Evolutionary conservation across 2,113 vertebrate genomes (phyloP).

Genomic region (Rhodinocichla rosea): DNA sequence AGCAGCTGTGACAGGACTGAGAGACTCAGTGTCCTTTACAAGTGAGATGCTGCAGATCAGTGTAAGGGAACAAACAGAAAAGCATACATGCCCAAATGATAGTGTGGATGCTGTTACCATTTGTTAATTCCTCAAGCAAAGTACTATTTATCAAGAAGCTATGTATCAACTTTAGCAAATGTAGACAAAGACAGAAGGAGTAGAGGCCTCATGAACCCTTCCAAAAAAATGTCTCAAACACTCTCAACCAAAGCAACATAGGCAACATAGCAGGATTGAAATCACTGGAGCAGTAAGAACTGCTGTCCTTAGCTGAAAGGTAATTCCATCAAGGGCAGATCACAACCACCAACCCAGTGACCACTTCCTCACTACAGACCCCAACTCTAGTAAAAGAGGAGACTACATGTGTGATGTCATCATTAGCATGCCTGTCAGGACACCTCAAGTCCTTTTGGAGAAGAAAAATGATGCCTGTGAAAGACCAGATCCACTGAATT

Average conservation of each 20-base stretch:
- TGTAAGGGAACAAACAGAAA: neutral
- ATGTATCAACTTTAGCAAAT: neutral
- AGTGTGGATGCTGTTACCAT: neutral
- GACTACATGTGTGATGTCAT: fast-evolving
- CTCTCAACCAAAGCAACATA: neutral
- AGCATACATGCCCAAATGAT: neutral
- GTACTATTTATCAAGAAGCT: neutral
- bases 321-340: neutral
- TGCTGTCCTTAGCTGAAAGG: neutral
- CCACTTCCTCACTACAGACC: neutral
- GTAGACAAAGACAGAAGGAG: neutral
- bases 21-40: neutral
- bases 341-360: neutral
- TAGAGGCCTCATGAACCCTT: neutral
- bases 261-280: neutral
- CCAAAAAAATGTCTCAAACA: neutral
- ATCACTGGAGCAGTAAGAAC: neutral
- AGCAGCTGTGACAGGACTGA: neutral
- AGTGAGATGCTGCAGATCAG: neutral
- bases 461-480: neutral
- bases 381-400: neutral
- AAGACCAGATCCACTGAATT: neutral
- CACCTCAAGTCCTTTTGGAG: neutral
- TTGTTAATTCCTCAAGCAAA: neutral
- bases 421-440: neutral